These are phyloP conservation scores for Peromyscus polionotus DNA, from an alignment of 2,113 vertebrate genomes.

Conservation along the genomic window DNA sequence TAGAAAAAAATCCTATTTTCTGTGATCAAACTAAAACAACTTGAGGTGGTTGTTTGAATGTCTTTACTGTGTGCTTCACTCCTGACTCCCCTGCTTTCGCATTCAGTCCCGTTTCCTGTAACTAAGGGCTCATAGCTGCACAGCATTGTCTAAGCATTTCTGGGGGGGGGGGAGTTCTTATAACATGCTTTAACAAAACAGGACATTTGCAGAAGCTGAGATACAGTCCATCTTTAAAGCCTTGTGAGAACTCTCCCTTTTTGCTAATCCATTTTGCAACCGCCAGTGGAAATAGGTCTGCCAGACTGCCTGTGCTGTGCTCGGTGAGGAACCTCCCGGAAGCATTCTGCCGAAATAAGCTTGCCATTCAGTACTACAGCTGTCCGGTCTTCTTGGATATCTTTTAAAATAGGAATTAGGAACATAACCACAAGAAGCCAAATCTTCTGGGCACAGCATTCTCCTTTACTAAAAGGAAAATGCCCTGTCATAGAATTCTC, in stretches of 20 bases:
- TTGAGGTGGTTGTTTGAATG: not conserved
- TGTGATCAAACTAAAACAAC: not conserved
- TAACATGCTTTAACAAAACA: not conserved
- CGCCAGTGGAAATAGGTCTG: not conserved
- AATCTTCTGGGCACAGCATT: not conserved
- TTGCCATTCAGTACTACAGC: not conserved
- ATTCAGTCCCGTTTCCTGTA: not conserved
- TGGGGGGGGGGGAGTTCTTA: not conserved
- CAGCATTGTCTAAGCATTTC: not conserved
- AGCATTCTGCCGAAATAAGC: not conserved
- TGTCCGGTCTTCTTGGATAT: not conserved
- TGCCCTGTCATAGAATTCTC: not conserved
- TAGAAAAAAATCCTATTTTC: slow-evolving; percentile 5
- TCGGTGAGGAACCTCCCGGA: not conserved
- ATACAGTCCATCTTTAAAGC: not conserved
- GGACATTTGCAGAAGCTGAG: not conserved
- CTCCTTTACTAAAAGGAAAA: not conserved
- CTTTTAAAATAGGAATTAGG: not conserved
- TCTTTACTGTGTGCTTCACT: not conserved
- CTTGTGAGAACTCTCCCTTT: not conserved
- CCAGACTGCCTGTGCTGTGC: not conserved
- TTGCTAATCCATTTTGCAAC: not conserved
- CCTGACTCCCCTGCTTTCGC: not conserved
- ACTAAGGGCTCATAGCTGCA: not conserved
- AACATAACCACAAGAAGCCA: not conserved